phyloP scores from a whole-genome alignment of 2,797 vertebrate species.

The Acanthurus leucopareius region DNA sequence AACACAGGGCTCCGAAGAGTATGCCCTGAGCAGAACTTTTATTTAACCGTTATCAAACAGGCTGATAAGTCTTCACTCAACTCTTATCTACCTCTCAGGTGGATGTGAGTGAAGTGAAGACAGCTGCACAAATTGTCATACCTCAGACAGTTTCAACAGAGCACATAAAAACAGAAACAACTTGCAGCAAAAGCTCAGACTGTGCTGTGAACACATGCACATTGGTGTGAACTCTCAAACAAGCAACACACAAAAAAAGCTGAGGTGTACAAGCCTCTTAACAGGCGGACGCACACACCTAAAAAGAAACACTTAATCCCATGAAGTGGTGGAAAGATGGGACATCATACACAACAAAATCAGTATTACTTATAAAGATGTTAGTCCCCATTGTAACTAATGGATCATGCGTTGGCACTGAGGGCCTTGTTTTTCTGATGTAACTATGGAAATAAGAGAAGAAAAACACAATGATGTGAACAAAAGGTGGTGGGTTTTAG shows the following conservation, averaged over 20 bases:
- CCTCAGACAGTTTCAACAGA: slow-evolving; percentile 52
- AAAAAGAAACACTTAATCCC: neutral
- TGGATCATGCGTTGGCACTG: neutral
- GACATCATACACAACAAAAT: neutral
- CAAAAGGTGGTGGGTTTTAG: neutral
- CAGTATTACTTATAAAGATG: neutral
- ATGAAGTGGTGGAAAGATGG: neutral
- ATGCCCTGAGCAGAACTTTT: slow-evolving; percentile 69
- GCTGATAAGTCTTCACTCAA: slow-evolving; percentile 65
- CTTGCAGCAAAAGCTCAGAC: slow-evolving; percentile 17
- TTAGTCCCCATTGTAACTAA: slow-evolving; percentile 1
- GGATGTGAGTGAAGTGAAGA: slow-evolving; percentile 54
- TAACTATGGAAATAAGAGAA: neutral
- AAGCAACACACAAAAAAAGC: slow-evolving; percentile 9
- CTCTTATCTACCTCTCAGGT: slow-evolving; percentile 72
- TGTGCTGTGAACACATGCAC: slow-evolving; percentile 23
- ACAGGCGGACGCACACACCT: neutral
- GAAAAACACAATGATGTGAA: neutral
- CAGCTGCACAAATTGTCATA: slow-evolving; percentile 57
- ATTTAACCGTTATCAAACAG: slow-evolving; percentile 70
- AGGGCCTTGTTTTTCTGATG: slow-evolving; percentile 4
- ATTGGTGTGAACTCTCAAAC: neutral
- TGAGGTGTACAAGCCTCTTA: neutral
- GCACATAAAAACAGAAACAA: slow-evolving; percentile 43
- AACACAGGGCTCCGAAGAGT: slow-evolving; percentile 50